Percentiles rank a stretch among this genome's conserved stretches.
Conservation (phyloP, 2,888 invertebrate genomes). For the Tiliacea citrago region DNA sequence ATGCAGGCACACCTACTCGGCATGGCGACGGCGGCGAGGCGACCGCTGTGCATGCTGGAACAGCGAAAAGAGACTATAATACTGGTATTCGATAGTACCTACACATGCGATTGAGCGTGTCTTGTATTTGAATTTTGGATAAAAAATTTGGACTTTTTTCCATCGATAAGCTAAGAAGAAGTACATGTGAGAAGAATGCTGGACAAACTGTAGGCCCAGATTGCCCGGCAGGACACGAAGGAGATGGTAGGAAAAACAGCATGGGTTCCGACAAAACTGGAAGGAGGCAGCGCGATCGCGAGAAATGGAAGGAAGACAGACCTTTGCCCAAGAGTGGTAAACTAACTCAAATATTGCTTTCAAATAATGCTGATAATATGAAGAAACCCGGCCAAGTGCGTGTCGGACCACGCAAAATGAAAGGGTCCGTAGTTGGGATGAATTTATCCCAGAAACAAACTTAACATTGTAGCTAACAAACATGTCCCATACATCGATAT, state of each 20-base stretch:
- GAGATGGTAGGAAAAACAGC: background rate
- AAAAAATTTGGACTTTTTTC: background rate
- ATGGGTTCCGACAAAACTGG: background rate
- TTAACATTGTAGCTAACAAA: no score
- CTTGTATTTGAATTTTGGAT: background rate
- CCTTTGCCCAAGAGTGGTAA: background rate
- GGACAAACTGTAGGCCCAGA: background rate
- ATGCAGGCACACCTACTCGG: slow-evolving; percentile 63
- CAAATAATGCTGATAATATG: no score
- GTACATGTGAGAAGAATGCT: background rate
- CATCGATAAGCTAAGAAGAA: background rate
- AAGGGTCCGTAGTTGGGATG: no score
- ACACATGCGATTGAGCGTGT: background rate
- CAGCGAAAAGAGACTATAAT: background rate
- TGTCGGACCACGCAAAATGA: no score
- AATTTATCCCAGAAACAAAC: no score
- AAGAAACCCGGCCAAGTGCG: no score
- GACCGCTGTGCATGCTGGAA: slow-evolving; percentile 64
- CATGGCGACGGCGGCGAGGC: slow-evolving; percentile 61
- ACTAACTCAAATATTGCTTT: background rate
- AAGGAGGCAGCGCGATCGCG: background rate
- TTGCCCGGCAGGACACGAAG: background rate
- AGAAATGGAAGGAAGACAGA: background rate
- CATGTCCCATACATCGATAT: no score
- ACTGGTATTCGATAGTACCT: background rate